These are phyloP conservation scores for Aelia acuminata DNA, from an alignment of 2,888 invertebrate genomes.

Conservation along the genomic window DNA sequence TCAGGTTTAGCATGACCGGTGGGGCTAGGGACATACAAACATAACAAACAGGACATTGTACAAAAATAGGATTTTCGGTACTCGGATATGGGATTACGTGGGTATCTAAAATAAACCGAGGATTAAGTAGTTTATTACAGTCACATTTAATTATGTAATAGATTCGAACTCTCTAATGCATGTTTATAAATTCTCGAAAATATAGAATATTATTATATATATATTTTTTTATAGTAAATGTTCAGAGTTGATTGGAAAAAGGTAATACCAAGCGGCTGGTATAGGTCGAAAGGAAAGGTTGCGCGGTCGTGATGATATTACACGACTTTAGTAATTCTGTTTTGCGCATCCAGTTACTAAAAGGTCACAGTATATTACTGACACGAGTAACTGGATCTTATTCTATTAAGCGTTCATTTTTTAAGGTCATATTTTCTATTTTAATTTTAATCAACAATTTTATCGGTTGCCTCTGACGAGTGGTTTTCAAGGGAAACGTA, in stretches of 20 bases:
- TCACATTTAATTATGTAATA: too few species aligned
- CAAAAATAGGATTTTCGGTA: too few species aligned
- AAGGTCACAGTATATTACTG: not conserved
- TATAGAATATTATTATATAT: too few species aligned
- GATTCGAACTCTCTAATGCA: too few species aligned
- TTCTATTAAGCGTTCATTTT: not conserved
- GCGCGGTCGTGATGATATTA: not conserved
- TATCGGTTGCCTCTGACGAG: not conserved
- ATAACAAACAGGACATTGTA: too few species aligned
- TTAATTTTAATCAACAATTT: not conserved
- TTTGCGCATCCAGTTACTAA: not conserved
- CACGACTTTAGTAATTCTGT: not conserved
- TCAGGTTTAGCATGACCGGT: too few species aligned
- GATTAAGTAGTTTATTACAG: too few species aligned
- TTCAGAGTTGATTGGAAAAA: not conserved
- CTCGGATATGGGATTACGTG: too few species aligned
- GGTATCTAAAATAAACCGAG: too few species aligned
- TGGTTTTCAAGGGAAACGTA: not conserved
- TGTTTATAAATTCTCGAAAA: too few species aligned
- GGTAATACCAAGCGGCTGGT: not conserved
- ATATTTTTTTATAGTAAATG: too few species aligned
- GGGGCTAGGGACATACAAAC: too few species aligned
- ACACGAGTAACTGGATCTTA: not conserved
- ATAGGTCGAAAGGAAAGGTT: conserved; percentile 12
- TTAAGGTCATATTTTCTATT: not conserved